Base-by-base conservation (phyloP, 2,888 invertebrate species). In the Hydropsyche betteni region DNA sequence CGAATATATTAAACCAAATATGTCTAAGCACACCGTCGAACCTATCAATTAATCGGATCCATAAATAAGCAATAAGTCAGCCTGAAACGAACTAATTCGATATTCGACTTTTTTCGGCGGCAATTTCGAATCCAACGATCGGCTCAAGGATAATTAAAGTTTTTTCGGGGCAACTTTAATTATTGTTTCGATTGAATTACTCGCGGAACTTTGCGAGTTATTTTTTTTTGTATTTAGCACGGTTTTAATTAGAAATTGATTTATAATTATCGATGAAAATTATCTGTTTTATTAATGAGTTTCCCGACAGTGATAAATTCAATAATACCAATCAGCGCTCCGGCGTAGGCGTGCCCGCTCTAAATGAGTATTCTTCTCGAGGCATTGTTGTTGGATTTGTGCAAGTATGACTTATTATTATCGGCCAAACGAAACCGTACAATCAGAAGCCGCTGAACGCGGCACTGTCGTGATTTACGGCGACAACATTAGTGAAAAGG, bases 321-420 rank as follows among this genome's bases (percentile, higher is more conserved):
- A 75, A 75, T 69, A 50, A 69, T 44, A 70, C 44, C 61, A 70
- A 75, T 75, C 75, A 61, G 69, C 69, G 24, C 36, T 6, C n/a
- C 6, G 5, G 10, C 10, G 75, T 75, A 58, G 75, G 75, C 24
- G 75, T 52, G 16, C 38, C 24, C 70, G 51, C 38, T 69, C 33
- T 69, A 75, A 70, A 75, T 70, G 68, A 69, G 75, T 61, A 61
- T 68, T 36, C 61, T 68, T 64, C 53, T 50, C 33, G 36, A 10
- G 53, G 70, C 36, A 70, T 70, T 70, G 70, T 53, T 70, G 70
- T 64, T 36, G 64, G 64, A 64, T 64, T 64, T 64, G 36, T 64
- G 34, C 64, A 64, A 64, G 64, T 64, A 64, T 64, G 64, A 64
- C 64, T 64, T 64, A 64, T 64, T 64, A 36, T 64, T 33, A 14